Conservation (phyloP, 2,888 invertebrate species). For the Pollenia amentaria region DNA sequence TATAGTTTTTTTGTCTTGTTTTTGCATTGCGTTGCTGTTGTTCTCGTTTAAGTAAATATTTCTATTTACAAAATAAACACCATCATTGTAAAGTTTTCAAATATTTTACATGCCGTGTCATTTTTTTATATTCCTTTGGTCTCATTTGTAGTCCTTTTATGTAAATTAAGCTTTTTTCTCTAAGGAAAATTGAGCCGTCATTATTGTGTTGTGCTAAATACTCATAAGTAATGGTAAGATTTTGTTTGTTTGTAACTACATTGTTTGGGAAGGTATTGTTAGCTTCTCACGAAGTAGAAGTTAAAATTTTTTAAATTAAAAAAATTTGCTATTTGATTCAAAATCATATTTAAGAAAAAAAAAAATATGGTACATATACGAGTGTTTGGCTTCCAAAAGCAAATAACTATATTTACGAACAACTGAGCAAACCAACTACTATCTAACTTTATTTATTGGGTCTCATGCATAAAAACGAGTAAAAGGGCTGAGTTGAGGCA, state of each 20-base stretch:
- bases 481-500: too few relatives aligned
- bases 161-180: slow-evolving; percentile 12
- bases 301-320: too few relatives aligned
- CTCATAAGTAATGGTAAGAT: neutral
- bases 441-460: too few relatives aligned
- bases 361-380: too few relatives aligned
- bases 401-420: too few relatives aligned
- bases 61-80: neutral
- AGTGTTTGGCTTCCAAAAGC: too few relatives aligned
- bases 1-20: slow-evolving; percentile 1
- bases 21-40: neutral
- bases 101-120: neutral
- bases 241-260: neutral
- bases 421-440: too few relatives aligned
- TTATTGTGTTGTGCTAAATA: slow-evolving; percentile 1
- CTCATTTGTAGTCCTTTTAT: slow-evolving; percentile 7
- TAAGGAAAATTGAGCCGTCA: neutral
- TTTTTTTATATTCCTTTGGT: neutral
- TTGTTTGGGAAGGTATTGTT: neutral
- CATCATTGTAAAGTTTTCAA: slow-evolving; percentile 13
- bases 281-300: neutral
- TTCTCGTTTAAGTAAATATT: neutral
- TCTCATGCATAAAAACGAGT: too few relatives aligned
- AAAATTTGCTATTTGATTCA: too few relatives aligned
- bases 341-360: too few relatives aligned